Conservation (phyloP, 2,113 vertebrate species). For the Vireo altiloquus region DNA sequence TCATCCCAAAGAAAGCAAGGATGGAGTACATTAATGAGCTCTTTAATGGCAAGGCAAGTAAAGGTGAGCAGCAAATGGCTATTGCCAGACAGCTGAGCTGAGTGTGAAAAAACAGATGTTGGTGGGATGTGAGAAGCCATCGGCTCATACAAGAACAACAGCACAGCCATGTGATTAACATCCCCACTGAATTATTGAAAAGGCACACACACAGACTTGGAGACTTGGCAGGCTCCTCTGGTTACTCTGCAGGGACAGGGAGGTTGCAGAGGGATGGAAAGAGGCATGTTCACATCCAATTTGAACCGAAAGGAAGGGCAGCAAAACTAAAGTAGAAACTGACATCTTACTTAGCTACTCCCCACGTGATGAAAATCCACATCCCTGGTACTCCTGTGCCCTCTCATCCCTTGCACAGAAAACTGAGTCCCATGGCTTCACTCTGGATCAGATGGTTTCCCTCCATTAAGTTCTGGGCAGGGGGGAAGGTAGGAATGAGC, state of each 20-base stretch:
- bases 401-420: neutral
- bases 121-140: neutral
- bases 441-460: neutral
- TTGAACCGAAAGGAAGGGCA: neutral
- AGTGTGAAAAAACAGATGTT: conserved; percentile 1
- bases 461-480: neutral
- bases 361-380: neutral
- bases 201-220: neutral
- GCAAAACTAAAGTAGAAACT: neutral
- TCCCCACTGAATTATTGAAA: neutral
- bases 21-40: conserved; percentile 25
- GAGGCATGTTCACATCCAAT: neutral
- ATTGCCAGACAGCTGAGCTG: conserved; percentile 1
- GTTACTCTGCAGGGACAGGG: neutral
- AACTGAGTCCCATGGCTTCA: neutral
- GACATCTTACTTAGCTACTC: neutral
- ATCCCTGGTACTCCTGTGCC: neutral
- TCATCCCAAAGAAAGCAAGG: neutral
- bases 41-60: conserved; percentile 18
- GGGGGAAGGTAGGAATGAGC: neutral
- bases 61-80: conserved; percentile 57
- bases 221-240: neutral
- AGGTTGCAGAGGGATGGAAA: neutral
- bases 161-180: neutral
- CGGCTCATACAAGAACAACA: neutral